phyloP scores from a whole-genome alignment of 2,888 invertebrate genomes.

The Charanyca ferruginea region DNA sequence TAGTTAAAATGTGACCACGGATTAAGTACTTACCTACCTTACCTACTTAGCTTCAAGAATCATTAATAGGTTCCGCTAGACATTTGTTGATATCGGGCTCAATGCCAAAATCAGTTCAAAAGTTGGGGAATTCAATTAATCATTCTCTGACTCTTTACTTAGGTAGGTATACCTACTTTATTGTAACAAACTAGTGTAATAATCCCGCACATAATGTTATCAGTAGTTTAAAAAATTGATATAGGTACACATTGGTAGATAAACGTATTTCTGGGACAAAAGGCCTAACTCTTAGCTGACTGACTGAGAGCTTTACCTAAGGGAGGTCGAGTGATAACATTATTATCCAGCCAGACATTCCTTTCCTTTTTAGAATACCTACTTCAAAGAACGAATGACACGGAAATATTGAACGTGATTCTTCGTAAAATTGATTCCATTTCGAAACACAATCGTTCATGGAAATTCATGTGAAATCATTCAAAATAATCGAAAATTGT shows the following conservation, averaged over 20 bases:
- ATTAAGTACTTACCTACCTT: too few species aligned
- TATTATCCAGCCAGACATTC: slow-evolving; percentile 7
- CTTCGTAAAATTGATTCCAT: slow-evolving; percentile 49
- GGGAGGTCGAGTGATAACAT: slow-evolving; percentile 1
- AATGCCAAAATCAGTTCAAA: slow-evolving; percentile 26
- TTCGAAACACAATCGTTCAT: slow-evolving; percentile 50
- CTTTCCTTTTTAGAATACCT: slow-evolving; percentile 2
- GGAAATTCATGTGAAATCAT: slow-evolving; percentile 59
- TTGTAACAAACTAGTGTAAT: too few species aligned
- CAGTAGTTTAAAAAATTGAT: neutral
- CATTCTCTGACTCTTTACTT: neutral
- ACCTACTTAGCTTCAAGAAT: slow-evolving; percentile 29
- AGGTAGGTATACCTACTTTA: too few species aligned
- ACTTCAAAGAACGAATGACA: slow-evolving; percentile 42
- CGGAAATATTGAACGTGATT: slow-evolving; percentile 44
- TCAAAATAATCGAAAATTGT: slow-evolving; percentile 56
- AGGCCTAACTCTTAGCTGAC: too few species aligned
- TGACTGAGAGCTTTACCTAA: neutral
- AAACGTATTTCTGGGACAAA: neutral
- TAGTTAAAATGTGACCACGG: too few species aligned
- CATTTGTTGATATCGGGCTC: slow-evolving; percentile 27
- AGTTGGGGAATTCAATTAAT: neutral
- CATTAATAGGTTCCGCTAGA: slow-evolving; percentile 5
- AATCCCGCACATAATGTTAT: neutral
- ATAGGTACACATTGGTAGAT: too few species aligned